Conservation (phyloP, 2,888 invertebrate genomes). For the Peribatodes rhomboidaria region DNA sequence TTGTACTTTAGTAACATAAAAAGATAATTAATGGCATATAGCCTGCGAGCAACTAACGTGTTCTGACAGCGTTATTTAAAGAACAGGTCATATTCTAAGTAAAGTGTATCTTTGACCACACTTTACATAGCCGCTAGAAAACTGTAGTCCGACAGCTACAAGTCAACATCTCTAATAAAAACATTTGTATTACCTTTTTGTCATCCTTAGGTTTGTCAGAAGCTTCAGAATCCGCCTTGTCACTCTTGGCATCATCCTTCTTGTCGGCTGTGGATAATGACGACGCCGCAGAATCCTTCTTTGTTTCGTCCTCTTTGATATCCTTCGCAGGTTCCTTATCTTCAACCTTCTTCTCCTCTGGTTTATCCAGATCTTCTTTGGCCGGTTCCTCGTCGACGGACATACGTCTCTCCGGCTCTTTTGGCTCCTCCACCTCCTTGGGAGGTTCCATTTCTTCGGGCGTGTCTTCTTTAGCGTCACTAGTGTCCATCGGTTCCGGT, state of each 20-base stretch:
- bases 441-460: slow-evolving; percentile 62
- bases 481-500: slow-evolving; percentile 70
- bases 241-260: slow-evolving; percentile 79
- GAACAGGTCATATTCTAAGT: too few relatives aligned
- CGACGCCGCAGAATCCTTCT: slow-evolving; percentile 58
- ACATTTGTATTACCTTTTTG: slow-evolving; percentile 62
- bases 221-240: slow-evolving; percentile 76
- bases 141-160: too few relatives aligned
- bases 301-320: slow-evolving; percentile 58
- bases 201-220: slow-evolving; percentile 83
- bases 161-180: neutral
- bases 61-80: too few relatives aligned
- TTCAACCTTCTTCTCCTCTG: slow-evolving; percentile 66
- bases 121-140: too few relatives aligned
- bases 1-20: neutral
- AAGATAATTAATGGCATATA: too few relatives aligned
- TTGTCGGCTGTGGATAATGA: slow-evolving; percentile 58
- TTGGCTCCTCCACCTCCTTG: slow-evolving; percentile 65
- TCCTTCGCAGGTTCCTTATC: slow-evolving; percentile 75
- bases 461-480: slow-evolving; percentile 74
- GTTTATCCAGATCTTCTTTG: slow-evolving; percentile 74
- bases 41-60: too few relatives aligned
- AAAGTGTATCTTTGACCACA: too few relatives aligned
- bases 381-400: slow-evolving; percentile 77
- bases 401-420: slow-evolving; percentile 73